Base-by-base conservation (phyloP, 1,140 invertebrate genomes). In the Doryteuthis pealeii region DNA sequence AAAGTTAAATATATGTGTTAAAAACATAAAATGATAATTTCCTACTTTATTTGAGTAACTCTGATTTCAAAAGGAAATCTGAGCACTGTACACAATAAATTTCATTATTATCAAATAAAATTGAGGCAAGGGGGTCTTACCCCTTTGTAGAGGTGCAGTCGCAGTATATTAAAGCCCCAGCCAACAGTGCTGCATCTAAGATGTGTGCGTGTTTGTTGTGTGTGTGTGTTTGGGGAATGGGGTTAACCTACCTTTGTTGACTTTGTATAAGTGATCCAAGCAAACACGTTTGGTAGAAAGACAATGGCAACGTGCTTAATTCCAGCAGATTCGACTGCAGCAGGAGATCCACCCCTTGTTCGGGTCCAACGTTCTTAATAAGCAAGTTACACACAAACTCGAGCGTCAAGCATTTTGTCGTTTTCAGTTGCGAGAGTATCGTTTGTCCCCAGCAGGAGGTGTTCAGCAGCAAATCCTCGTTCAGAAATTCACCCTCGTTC, bases 181-280 rank as follows among this genome's bases (percentile, higher is more conserved):
- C n/a, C n/a, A n/a, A n/a, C n/a, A n/a, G n/a, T n/a, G n/a, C n/a
- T n/a, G n/a, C n/a, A n/a, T n/a, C n/a, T n/a, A n/a, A n/a, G n/a
- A n/a, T n/a, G n/a, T n/a, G n/a, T n/a, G n/a, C n/a, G n/a, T n/a
- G n/a, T n/a, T n/a, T n/a, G n/a, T n/a, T n/a, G n/a, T n/a, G n/a
- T n/a, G n/a, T n/a, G n/a, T n/a, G n/a, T n/a, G n/a, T n/a, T n/a
- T n/a, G n/a, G n/a, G n/a, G n/a, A n/a, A n/a, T n/a, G n/a, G n/a
- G n/a, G 35, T 40, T 40, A 40, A 5, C 22, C 6, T 71, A 71
- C 70, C 70, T 71, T 49, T 71, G 40, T 26, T 71, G 70, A 18
- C 45, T 18, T 12, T 30, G 18, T 40, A 45, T 31, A 28, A 71
- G 43, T 26, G 70, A 18, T 10, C 40, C 28, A 26, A 49, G 26